Evolutionary conservation across 2,888 invertebrate genomes (phyloP), one percentile per base, ranked within the genome.

Genomic region (Nebria salina): DNA sequence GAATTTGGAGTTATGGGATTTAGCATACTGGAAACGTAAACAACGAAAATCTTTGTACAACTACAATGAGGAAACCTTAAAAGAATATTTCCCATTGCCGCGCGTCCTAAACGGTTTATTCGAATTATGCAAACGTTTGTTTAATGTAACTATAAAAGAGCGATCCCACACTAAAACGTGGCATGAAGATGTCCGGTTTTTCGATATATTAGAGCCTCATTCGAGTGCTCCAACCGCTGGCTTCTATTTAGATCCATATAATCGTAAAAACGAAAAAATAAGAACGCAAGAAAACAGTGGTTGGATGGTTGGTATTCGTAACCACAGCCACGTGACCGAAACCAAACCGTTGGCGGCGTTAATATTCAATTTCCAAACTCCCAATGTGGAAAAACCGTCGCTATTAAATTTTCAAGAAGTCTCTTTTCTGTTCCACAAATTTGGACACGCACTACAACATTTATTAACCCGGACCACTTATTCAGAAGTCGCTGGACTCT

Each of bases 371-470:
- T 95, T 98, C 86, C 91, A 92, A 85, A 90, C 93, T 34, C 94
- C 95, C 0, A 83, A 87, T 1, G 89, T 90, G 78, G 92, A 91
- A 0, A 92, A 92, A 85, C 95, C 94, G 5, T 93, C 94, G 0
- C 89, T 96, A 65, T 89, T 98, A 25, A 91, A 93, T 2, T 94
- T 96, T 84, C 91, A 92, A 77, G 96, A 97, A 87, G 93, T 98
- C 0, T 90, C 92, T 70, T 90, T 91, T 66, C 88, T 98, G 8
- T 97, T 98, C 88, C 92, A 93, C 86, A 94, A 95, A 91, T 96
- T 98, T 87, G 99, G 98, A 0, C 94, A 95, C 84, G 92, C 94
- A 0, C 89, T 99, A 72, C 96, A 98, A 84, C 95, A 97, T 89
- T 89, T 98, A 83, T 89, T 98, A 54, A 96, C 97, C 0, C 93